Percentiles rank a stretch among this genome's conserved stretches.
phyloP scores from a whole-genome alignment of 2,113 vertebrate genomes.

The Pelecanus crispus region DNA sequence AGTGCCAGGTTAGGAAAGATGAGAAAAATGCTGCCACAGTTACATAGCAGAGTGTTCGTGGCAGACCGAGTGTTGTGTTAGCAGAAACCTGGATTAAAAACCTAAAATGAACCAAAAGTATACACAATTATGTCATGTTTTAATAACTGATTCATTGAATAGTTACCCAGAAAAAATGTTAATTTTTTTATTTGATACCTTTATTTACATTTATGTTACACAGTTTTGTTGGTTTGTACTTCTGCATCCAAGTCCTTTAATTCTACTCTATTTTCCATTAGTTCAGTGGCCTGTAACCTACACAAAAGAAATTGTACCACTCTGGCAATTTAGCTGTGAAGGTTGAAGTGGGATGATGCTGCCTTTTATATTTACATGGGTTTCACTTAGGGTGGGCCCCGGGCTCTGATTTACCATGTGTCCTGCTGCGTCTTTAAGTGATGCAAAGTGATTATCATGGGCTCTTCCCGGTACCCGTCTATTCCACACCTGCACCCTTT shows the following conservation, averaged over 20 bases:
- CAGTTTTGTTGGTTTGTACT: neutral
- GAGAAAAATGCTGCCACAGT: neutral
- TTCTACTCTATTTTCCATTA: conserved; percentile 59
- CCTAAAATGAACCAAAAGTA: neutral
- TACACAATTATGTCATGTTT: neutral
- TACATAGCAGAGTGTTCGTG: neutral
- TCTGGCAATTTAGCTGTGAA: conserved; percentile 76
- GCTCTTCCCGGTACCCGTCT: conserved; percentile 66
- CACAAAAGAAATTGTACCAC: conserved; percentile 62
- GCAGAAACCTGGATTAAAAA: neutral
- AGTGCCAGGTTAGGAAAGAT: neutral
- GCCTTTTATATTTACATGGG: conserved; percentile 72
- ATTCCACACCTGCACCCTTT: conserved; percentile 80
- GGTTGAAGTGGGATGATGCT: conserved; percentile 67
- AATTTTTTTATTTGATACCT: neutral
- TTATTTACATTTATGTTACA: neutral
- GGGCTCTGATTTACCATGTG: conserved; percentile 80
- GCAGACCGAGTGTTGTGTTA: neutral
- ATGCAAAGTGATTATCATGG: conserved; percentile 84
- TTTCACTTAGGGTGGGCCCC: conserved; percentile 71
- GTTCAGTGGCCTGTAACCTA: conserved; percentile 57
- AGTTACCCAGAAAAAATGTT: neutral
- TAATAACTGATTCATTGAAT: neutral
- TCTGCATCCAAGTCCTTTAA: neutral
- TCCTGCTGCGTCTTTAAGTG: conserved; percentile 74